Conservation (phyloP, 2,797 vertebrate genomes). For the Australoheros facetus region DNA sequence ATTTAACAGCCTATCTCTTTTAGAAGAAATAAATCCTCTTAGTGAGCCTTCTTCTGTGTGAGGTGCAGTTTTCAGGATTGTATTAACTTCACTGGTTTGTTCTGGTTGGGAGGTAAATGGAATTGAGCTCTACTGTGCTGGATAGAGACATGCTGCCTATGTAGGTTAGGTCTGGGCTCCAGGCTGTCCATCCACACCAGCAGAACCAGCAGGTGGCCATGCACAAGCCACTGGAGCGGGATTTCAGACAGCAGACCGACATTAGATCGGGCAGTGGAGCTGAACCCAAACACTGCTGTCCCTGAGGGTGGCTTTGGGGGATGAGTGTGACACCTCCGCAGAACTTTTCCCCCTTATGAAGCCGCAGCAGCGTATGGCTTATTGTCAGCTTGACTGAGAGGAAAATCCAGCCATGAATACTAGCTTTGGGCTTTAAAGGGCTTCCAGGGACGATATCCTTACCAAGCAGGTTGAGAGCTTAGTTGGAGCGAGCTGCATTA, state of each 20-base stretch:
- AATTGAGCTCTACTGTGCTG: slow-evolving; percentile 20
- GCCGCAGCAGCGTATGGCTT: slow-evolving; percentile 39
- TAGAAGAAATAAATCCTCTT: slow-evolving; percentile 80
- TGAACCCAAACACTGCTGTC: slow-evolving; percentile 69
- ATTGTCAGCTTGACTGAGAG: slow-evolving; percentile 64
- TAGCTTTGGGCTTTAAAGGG: slow-evolving; percentile 59
- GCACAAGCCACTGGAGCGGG: slow-evolving; percentile 62
- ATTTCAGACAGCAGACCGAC: slow-evolving; percentile 66
- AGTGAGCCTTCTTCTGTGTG: slow-evolving; percentile 66
- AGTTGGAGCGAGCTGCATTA: slow-evolving; percentile 3
- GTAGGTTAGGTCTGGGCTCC: slow-evolving; percentile 71
- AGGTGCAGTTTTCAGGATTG: slow-evolving; percentile 76
- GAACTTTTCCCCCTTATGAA: slow-evolving; percentile 43
- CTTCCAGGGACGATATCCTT: slow-evolving; percentile 48
- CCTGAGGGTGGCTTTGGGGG: slow-evolving; percentile 64
- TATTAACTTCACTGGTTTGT: slow-evolving; percentile 63
- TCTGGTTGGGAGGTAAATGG: slow-evolving; percentile 58
- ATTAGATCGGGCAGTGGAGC: slow-evolving; percentile 74
- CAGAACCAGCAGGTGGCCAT: slow-evolving; percentile 73
- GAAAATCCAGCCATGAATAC: slow-evolving; percentile 67
- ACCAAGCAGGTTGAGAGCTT: slow-evolving; percentile 60
- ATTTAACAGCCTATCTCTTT: slow-evolving; percentile 70
- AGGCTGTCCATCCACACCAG: slow-evolving; percentile 68
- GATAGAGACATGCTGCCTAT: slow-evolving; percentile 60
- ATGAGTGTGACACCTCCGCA: slow-evolving; percentile 66